phyloP scores from a whole-genome alignment of 2,888 invertebrate species.

The Drosophila birchii region DNA sequence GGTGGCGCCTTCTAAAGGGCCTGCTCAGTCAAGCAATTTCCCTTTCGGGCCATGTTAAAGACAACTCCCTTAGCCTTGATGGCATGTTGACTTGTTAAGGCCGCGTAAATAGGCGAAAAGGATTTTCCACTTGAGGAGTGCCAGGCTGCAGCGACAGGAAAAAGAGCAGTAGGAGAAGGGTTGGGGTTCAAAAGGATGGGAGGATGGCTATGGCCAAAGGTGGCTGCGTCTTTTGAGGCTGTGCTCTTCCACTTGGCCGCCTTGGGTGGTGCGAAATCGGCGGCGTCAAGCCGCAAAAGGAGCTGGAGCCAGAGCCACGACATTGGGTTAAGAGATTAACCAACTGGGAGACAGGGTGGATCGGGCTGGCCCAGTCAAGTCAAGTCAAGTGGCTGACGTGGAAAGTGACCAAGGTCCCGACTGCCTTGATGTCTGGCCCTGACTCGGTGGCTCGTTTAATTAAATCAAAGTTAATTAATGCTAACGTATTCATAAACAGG shows the following conservation, averaged over 20 bases:
- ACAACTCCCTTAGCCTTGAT: slow-evolving; percentile 19
- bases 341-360: slow-evolving; percentile 36
- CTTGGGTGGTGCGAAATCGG: slow-evolving; percentile 59
- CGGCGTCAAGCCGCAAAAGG: slow-evolving; percentile 75
- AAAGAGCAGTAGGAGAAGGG: slow-evolving; percentile 21
- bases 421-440: slow-evolving; percentile 38
- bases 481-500: slow-evolving; percentile 82
- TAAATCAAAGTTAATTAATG: slow-evolving; percentile 84
- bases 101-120: slow-evolving; percentile 75
- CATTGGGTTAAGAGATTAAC: slow-evolving; percentile 73
- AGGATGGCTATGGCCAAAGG: not conserved
- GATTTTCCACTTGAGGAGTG: slow-evolving; percentile 81
- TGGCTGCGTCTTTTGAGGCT: slow-evolving; percentile 39
- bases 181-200: not conserved
- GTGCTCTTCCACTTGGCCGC: slow-evolving; percentile 66
- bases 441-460: slow-evolving; percentile 72
- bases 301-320: slow-evolving; percentile 52
- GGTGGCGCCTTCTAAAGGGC: slow-evolving; percentile 10
- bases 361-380: slow-evolving; percentile 23
- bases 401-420: slow-evolving; percentile 58
- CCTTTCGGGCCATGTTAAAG: slow-evolving; percentile 47
- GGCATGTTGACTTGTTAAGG: slow-evolving; percentile 64
- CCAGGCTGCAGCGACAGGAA: slow-evolving; percentile 59
- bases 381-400: slow-evolving; percentile 44
- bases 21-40: slow-evolving; percentile 3